Conservation (phyloP, 2,888 invertebrate species). For the Lycaena phlaeas region DNA sequence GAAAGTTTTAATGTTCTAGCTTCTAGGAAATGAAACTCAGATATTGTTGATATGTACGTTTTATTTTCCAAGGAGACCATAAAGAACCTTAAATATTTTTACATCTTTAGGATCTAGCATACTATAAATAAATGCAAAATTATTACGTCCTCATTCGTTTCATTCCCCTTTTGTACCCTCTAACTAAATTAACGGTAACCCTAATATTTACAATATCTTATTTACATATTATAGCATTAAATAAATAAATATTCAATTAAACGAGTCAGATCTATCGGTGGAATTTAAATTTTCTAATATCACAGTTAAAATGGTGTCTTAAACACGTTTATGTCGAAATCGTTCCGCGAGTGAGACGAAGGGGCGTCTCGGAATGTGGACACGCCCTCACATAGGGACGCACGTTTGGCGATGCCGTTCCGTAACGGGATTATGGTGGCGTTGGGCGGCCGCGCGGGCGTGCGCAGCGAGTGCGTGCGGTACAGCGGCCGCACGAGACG, state of each 20-base stretch:
- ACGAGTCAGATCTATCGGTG: conserved; percentile 43
- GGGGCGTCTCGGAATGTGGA: conserved; percentile 22
- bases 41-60: conserved; percentile 19
- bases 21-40: conserved; percentile 14
- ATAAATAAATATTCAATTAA: conserved; percentile 50
- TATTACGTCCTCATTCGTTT: conserved; percentile 30
- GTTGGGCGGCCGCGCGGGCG: conserved; percentile 46
- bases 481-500: conserved; percentile 43
- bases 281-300: conserved; percentile 50
- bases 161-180: conserved; percentile 22
- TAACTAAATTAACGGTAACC: too few species aligned
- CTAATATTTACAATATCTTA: conserved; percentile 55
- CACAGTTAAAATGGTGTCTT: conserved; percentile 64
- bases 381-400: conserved; percentile 45
- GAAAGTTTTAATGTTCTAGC: too few species aligned
- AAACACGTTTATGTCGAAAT: conserved; percentile 43
- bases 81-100: conserved; percentile 20
- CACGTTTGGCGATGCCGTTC: conserved; percentile 46
- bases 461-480: conserved; percentile 46
- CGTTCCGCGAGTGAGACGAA: conserved; percentile 26
- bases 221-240: conserved; percentile 49
- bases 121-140: conserved; percentile 44
- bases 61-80: conserved; percentile 16
- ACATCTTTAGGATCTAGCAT: conserved; percentile 28
- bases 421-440: conserved; percentile 59